These are phyloP conservation scores for Cancer borealis DNA, from an alignment of 2,888 invertebrate genomes.

Conservation along the genomic window DNA sequence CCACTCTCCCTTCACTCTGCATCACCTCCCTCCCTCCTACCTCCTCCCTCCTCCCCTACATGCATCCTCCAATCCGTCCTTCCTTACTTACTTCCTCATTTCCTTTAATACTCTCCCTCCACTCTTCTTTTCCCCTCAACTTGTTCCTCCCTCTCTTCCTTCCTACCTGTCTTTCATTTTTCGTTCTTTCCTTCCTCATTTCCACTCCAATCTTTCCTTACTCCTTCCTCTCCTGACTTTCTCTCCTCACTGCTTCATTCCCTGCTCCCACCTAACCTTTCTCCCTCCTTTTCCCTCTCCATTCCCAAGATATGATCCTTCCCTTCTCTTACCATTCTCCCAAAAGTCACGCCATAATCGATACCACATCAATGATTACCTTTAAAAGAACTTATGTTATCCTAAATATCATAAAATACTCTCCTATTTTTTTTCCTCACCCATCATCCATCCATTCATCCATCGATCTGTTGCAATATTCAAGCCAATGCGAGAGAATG, in stretches of 20 bases:
- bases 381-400: background rate
- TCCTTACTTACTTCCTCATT: background rate
- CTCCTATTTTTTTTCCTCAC: background rate
- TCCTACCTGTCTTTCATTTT: background rate
- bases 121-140: too few species aligned
- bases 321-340: background rate
- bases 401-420: background rate
- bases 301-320: background rate
- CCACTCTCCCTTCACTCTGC: too few species aligned
- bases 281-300: background rate
- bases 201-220: background rate
- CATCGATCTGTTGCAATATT: background rate
- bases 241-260: background rate
- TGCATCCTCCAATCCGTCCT: too few species aligned
- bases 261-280: background rate
- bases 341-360: background rate
- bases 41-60: background rate
- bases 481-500: background rate
- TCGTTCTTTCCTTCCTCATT: background rate
- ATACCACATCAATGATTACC: background rate
- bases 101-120: background rate
- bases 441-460: background rate
- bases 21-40: background rate
- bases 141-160: background rate
- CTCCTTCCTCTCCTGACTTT: background rate